Evolutionary conservation across 2,888 invertebrate species (phyloP).

Genomic region (Macaria notata): DNA sequence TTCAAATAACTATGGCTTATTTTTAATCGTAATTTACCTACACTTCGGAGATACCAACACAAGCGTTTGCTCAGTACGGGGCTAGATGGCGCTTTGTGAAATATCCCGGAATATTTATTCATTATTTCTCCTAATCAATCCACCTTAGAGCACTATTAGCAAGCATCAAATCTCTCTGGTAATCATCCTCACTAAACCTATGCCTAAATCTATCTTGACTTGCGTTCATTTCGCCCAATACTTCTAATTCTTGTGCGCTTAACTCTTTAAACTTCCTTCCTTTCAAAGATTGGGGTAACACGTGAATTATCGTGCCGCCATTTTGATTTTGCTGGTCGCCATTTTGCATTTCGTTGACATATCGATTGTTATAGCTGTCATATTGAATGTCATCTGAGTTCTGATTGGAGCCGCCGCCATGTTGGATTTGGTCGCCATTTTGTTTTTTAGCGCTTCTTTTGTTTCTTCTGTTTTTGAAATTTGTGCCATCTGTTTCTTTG

Average conservation of each 20-base stretch:
- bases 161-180: slow-evolving; percentile 53
- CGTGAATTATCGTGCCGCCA: slow-evolving; percentile 26
- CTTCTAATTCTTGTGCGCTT: slow-evolving; percentile 54
- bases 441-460: slow-evolving; percentile 8
- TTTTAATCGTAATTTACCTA: too few species aligned
- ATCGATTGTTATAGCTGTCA: background rate
- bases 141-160: slow-evolving; percentile 51
- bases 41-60: too few species aligned
- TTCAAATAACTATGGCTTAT: too few species aligned
- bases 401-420: slow-evolving; percentile 4
- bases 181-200: slow-evolving; percentile 60
- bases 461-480: slow-evolving; percentile 29
- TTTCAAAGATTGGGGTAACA: slow-evolving; percentile 52
- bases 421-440: slow-evolving; percentile 26
- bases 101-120: too few species aligned
- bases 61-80: too few species aligned
- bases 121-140: slow-evolving; percentile 44
- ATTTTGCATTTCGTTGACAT: slow-evolving; percentile 17
- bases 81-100: too few species aligned
- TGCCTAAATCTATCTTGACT: slow-evolving; percentile 65
- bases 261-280: slow-evolving; percentile 64
- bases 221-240: slow-evolving; percentile 60
- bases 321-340: slow-evolving; percentile 24
- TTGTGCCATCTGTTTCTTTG: slow-evolving; percentile 51
- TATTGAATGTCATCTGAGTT: too few species aligned